Evolutionary conservation across 35 echinoderm and acorn worm genomes (phyloP).

Genomic region (Heliocidaris tuberculata): DNA sequence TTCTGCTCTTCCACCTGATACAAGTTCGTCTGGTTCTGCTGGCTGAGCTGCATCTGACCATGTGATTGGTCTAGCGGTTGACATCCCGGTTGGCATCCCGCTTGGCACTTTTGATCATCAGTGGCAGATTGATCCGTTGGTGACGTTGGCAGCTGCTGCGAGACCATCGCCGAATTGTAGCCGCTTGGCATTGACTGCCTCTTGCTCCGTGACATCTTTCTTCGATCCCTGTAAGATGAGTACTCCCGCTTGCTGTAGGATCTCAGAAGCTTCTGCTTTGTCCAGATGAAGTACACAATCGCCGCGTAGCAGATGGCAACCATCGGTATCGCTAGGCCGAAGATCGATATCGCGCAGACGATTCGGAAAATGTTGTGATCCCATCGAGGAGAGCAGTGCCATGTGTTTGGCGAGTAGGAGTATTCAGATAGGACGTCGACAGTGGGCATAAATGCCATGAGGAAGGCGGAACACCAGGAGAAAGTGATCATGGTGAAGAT

Average conservation of each 20-base stretch:
- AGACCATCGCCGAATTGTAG: neutral
- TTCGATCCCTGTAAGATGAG: neutral
- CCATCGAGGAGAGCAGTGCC: constrained; percentile 45
- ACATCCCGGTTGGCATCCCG: neutral
- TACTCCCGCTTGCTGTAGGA: constrained; percentile 14
- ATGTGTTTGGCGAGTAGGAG: constrained; percentile 11
- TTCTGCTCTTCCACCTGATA: neutral
- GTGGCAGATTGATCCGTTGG: neutral
- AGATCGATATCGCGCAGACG: neutral
- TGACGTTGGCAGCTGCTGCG: neutral
- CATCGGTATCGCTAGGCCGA: constrained; percentile 17
- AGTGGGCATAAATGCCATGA: neutral
- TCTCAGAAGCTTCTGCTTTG: constrained; percentile 8
- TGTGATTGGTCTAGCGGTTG: neutral
- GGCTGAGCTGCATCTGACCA: neutral
- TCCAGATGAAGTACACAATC: constrained; percentile 41
- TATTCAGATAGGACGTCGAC: constrained; percentile 9
- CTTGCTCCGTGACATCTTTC: neutral
- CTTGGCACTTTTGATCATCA: too few species aligned
- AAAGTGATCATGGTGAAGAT: neutral
- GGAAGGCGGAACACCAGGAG: neutral
- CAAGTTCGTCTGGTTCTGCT: neutral
- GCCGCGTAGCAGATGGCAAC: constrained; percentile 25
- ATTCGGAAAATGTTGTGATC: constrained; percentile 28
- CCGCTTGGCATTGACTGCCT: neutral